A percentile compares a stretch with the other conserved stretches of the same genome.
phyloP scores from a whole-genome alignment of 2,797 vertebrate genomes.

The Harpagifer antarcticus region DNA sequence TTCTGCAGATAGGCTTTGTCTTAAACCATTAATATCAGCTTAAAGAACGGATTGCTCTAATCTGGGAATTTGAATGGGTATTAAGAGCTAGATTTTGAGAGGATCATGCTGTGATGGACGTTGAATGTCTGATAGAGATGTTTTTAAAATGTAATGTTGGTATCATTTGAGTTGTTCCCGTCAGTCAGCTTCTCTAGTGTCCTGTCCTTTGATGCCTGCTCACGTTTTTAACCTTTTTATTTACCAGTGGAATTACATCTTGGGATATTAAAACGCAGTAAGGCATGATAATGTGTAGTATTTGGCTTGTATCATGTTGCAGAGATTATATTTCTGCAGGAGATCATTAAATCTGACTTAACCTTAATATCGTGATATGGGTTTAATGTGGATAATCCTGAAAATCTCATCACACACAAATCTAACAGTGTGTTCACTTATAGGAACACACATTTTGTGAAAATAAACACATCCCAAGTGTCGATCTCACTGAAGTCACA shows the following conservation, averaged over 20 bases:
- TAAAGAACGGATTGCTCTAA: conserved; percentile 61
- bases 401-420: conserved; percentile 43
- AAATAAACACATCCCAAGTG: conserved; percentile 30
- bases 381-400: conserved; percentile 59
- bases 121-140: conserved; percentile 9
- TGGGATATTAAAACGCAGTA: conserved; percentile 47
- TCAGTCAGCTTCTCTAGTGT: conserved; percentile 23
- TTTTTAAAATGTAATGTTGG: conserved; percentile 27
- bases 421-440: conserved; percentile 1
- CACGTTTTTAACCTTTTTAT: conserved; percentile 55
- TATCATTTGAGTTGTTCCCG: conserved; percentile 30
- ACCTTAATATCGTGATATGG: conserved; percentile 74
- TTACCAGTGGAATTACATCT: conserved; percentile 53
- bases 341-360: conserved; percentile 77
- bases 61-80: conserved; percentile 47
- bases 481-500: conserved; percentile 29
- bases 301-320: conserved; percentile 51
- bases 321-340: conserved; percentile 65
- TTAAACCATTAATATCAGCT: conserved; percentile 50
- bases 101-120: background rate
- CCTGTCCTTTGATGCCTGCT: conserved; percentile 27
- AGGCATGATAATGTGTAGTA: conserved; percentile 25
- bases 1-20: conserved; percentile 26
- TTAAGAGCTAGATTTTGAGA: conserved; percentile 38
- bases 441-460: conserved; percentile 3